Percentiles rank a stretch among this genome's conserved stretches.
Evolutionary conservation across 2,888 invertebrate species (phyloP).

Genomic region (Cyclophora albipunctata): DNA sequence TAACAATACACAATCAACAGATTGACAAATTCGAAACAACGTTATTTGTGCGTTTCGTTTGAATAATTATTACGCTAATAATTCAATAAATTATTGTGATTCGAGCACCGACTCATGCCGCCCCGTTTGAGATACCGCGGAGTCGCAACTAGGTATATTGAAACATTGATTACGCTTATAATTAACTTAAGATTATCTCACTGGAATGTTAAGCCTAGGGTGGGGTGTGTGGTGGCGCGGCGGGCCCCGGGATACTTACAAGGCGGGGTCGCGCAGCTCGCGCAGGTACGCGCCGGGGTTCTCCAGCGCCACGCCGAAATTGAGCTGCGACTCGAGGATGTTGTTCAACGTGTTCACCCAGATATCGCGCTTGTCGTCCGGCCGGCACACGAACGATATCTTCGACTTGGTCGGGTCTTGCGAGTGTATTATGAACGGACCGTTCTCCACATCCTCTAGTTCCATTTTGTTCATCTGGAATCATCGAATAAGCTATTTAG

Average conservation of each 20-base stretch:
- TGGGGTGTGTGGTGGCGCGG: not conserved
- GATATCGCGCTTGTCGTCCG: constrained; percentile 82
- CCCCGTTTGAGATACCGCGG: not conserved
- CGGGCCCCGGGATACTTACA: constrained; percentile 43
- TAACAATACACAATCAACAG: constrained; percentile 1
- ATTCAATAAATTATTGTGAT: constrained; percentile 7
- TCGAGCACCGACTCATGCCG: constrained; percentile 6
- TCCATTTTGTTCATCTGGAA: constrained; percentile 96
- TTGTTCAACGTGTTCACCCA: constrained; percentile 90
- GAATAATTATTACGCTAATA: constrained; percentile 7
- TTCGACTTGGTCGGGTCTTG: constrained; percentile 86
- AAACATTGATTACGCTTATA: constrained; percentile 3
- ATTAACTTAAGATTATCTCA: constrained; percentile 8
- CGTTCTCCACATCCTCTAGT: constrained; percentile 76
- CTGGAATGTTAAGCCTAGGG: constrained; percentile 4
- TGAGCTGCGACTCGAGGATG: constrained; percentile 94
- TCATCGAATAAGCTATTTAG: not conserved
- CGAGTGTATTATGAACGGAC: constrained; percentile 74
- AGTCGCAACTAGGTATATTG: not conserved
- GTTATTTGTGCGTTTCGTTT: constrained; percentile 13
- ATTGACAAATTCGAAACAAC: constrained; percentile 1
- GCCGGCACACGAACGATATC: constrained; percentile 85
- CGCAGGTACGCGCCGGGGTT: constrained; percentile 84
- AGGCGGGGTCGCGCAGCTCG: constrained; percentile 46
- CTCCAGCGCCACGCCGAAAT: constrained; percentile 95